Evolutionary conservation across 2,797 vertebrate species (phyloP).

Genomic region (Fundulus diaphanus): DNA sequence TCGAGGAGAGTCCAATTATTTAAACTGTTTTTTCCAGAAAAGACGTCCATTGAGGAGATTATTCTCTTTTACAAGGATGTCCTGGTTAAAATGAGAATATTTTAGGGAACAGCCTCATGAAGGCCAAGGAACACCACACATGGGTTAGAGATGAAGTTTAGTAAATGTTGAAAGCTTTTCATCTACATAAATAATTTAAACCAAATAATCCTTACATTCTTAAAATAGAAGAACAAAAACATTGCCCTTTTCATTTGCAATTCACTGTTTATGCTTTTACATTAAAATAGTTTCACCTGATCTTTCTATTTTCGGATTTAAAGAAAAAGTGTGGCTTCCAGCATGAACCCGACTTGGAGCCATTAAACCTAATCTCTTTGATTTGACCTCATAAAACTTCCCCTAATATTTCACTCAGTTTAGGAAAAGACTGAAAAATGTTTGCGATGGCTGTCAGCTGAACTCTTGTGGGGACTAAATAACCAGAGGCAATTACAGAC

Average conservation of each 20-base stretch:
- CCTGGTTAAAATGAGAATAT: too few relatives aligned
- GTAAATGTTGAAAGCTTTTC: not conserved
- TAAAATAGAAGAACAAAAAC: not conserved
- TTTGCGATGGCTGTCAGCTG: slow-evolving; percentile 16
- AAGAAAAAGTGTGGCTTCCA: not conserved
- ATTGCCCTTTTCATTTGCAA: not conserved
- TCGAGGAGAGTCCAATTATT: too few relatives aligned
- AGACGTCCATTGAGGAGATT: too few relatives aligned
- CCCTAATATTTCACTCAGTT: not conserved
- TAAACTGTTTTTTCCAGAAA: too few relatives aligned
- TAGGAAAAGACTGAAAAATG: not conserved
- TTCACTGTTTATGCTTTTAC: not conserved
- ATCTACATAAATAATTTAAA: not conserved
- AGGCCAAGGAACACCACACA: too few relatives aligned
- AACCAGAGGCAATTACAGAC: not conserved
- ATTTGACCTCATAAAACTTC: not conserved
- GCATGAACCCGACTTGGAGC: not conserved
- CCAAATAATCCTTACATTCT: not conserved
- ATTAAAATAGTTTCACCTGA: not conserved
- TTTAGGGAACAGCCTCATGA: too few relatives aligned
- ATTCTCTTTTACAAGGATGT: too few relatives aligned
- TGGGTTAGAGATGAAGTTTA: too few relatives aligned
- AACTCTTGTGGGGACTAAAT: slow-evolving; percentile 10
- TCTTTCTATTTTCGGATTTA: not conserved
- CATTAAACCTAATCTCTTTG: slow-evolving; percentile 1